Evolutionary conservation across 37 sponge, comb jelly and placozoan species (phyloP).

Genomic region (Chondrilla cf. caribensis): DNA sequence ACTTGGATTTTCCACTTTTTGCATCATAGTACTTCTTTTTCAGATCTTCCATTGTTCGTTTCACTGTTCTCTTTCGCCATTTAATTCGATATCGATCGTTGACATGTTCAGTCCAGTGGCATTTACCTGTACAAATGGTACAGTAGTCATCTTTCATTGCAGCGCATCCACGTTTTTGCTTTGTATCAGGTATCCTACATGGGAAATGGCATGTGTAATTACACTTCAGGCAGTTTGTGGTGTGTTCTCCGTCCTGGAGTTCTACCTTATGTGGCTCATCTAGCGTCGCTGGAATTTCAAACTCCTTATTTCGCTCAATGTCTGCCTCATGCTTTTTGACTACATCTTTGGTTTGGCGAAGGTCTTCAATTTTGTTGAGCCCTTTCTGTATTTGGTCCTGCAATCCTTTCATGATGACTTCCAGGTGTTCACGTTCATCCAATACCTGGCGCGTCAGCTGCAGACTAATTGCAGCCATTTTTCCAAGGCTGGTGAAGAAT

Average conservation of each 20-base stretch:
- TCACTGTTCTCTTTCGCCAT: not conserved
- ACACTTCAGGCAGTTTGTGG: conserved; percentile 23
- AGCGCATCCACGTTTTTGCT: not conserved
- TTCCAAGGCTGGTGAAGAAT: conserved; percentile 39
- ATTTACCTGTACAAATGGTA: not conserved
- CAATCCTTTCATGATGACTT: conserved; percentile 39
- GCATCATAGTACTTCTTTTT: conserved; percentile 7
- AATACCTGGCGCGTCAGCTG: conserved; percentile 56
- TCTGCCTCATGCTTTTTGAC: conserved; percentile 40
- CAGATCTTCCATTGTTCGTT: not conserved
- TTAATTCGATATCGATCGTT: not conserved
- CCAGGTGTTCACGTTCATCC: conserved; percentile 45
- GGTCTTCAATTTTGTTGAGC: conserved; percentile 37
- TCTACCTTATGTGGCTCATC: not conserved
- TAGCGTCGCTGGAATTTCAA: not conserved
- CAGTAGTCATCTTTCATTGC: conserved; percentile 24
- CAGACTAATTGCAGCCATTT: conserved; percentile 28
- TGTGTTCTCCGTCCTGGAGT: conserved; percentile 14
- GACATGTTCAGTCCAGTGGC: not conserved
- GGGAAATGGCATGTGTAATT: conserved; percentile 25
- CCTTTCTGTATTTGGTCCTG: conserved; percentile 36
- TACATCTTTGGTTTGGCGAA: conserved; percentile 39
- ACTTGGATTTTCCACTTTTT: not conserved
- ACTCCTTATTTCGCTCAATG: conserved; percentile 29
- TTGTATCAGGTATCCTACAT: not conserved